phyloP scores from a whole-genome alignment of 2,113 vertebrate species.

The Hiodon tergisus region DNA sequence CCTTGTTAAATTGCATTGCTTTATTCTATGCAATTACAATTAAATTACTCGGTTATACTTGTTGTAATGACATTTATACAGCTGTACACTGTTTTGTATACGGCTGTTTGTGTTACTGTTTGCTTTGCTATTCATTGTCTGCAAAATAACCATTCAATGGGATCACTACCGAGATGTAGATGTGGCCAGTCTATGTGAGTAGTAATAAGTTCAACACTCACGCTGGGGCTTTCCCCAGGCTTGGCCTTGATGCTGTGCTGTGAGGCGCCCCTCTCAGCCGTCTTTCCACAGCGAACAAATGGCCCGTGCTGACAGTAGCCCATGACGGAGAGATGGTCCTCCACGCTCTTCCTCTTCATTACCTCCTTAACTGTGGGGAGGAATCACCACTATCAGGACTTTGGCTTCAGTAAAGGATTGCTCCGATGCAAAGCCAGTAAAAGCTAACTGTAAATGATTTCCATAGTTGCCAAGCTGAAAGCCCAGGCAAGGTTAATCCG shows the following conservation, averaged over 20 bases:
- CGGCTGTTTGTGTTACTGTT: neutral
- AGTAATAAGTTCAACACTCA: slow-evolving; percentile 37
- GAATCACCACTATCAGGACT: neutral
- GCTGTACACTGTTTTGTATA: neutral
- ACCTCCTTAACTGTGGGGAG: slow-evolving; percentile 44
- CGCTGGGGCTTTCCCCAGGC: slow-evolving; percentile 41
- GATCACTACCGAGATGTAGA: too few species aligned
- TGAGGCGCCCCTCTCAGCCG: slow-evolving; percentile 47
- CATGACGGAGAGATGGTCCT: slow-evolving; percentile 49
- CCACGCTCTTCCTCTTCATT: slow-evolving; percentile 43
- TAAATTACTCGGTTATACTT: too few species aligned
- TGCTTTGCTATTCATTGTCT: neutral
- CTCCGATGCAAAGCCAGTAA: neutral
- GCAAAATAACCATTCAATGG: neutral
- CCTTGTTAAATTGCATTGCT: too few species aligned
- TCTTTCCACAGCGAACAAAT: slow-evolving; percentile 47
- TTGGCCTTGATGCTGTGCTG: slow-evolving; percentile 49
- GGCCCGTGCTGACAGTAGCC: slow-evolving; percentile 56
- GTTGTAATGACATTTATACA: neutral
- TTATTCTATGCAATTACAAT: too few species aligned
- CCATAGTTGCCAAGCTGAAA: neutral
- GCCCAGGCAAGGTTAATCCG: neutral
- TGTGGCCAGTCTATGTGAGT: neutral
- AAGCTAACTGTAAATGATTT: neutral
- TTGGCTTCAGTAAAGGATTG: neutral